Conservation (phyloP, 2,888 invertebrate species). For the Xanthorhoe designata region DNA sequence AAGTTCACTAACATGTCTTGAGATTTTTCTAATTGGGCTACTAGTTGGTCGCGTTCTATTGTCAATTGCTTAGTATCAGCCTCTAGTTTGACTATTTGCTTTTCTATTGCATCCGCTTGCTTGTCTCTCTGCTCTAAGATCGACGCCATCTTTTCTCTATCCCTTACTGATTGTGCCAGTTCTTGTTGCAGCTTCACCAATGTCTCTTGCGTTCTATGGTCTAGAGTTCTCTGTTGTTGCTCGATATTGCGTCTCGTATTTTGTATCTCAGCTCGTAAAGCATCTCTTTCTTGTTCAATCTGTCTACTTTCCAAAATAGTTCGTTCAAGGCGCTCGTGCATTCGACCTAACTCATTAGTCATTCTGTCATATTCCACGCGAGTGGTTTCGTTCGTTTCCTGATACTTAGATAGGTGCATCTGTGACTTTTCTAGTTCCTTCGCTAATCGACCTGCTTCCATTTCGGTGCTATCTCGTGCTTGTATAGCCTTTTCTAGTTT, state of each 20-base stretch:
- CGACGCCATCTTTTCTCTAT: constrained; percentile 91
- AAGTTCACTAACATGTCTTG: constrained; percentile 97
- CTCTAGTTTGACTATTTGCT: constrained; percentile 93
- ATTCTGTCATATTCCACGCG: constrained; percentile 94
- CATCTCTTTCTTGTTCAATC: constrained; percentile 90
- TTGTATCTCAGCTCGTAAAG: constrained; percentile 88
- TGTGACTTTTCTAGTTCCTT: constrained; percentile 95
- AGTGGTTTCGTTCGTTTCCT: constrained; percentile 93
- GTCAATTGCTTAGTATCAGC: constrained; percentile 94
- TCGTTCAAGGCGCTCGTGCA: constrained; percentile 92
- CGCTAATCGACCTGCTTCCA: constrained; percentile 93
- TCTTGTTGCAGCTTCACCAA: constrained; percentile 90
- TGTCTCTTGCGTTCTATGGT: constrained; percentile 90
- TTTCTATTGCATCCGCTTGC: constrained; percentile 93
- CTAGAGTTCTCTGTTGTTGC: constrained; percentile 87
- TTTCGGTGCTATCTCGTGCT: constrained; percentile 92
- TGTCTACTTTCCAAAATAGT: constrained; percentile 89
- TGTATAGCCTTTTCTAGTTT: constrained; percentile 94
- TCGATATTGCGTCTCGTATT: constrained; percentile 87
- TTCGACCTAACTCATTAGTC: constrained; percentile 91
- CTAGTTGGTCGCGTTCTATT: constrained; percentile 94
- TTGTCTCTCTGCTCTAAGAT: constrained; percentile 92
- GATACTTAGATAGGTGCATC: constrained; percentile 92
- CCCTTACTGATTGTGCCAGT: constrained; percentile 88
- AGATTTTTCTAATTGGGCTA: constrained; percentile 95